Evolutionary conservation across 2,888 invertebrate species (phyloP).

Genomic region (Apoda limacodes): DNA sequence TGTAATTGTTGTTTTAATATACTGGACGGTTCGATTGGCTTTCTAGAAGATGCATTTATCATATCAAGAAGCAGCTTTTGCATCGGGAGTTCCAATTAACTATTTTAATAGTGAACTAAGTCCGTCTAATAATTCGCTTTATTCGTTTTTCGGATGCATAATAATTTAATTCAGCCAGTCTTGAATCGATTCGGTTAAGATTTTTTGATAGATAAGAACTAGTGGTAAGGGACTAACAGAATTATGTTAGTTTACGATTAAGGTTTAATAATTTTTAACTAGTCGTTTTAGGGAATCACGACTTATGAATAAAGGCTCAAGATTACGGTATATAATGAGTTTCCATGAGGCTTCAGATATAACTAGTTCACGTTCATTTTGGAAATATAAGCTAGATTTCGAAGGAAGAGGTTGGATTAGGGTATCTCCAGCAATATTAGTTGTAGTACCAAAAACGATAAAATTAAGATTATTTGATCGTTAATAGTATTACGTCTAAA

Average conservation of each 20-base stretch:
- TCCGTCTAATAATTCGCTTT: conserved; percentile 24
- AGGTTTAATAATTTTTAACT: too few species aligned
- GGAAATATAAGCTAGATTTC: conserved; percentile 17
- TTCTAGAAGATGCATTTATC: conserved; percentile 24
- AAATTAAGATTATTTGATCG: conserved; percentile 1
- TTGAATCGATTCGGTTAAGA: conserved; percentile 18
- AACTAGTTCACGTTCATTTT: conserved; percentile 14
- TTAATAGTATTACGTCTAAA: too few species aligned
- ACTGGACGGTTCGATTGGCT: conserved; percentile 17
- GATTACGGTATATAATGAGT: conserved; percentile 19
- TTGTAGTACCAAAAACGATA: conserved; percentile 14
- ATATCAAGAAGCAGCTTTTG: conserved; percentile 23
- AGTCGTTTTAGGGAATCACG: conserved; percentile 18
- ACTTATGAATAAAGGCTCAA: conserved; percentile 19
- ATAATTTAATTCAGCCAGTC: conserved; percentile 18
- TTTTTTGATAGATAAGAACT: conserved; percentile 17
- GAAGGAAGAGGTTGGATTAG: conserved; percentile 14
- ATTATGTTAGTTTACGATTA: conserved; percentile 9
- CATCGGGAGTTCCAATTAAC: conserved; percentile 25
- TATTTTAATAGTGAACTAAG: conserved; percentile 24
- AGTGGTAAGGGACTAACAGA: conserved; percentile 13
- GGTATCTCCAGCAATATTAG: conserved; percentile 5
- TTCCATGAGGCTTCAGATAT: conserved; percentile 20
- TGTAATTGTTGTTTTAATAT: conserved; percentile 22
- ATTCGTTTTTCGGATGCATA: conserved; percentile 18